Evolutionary conservation across 1,140 invertebrate genomes (phyloP), one percentile per base, ranked within the genome.

Genomic region (Bombus sibiricus): DNA sequence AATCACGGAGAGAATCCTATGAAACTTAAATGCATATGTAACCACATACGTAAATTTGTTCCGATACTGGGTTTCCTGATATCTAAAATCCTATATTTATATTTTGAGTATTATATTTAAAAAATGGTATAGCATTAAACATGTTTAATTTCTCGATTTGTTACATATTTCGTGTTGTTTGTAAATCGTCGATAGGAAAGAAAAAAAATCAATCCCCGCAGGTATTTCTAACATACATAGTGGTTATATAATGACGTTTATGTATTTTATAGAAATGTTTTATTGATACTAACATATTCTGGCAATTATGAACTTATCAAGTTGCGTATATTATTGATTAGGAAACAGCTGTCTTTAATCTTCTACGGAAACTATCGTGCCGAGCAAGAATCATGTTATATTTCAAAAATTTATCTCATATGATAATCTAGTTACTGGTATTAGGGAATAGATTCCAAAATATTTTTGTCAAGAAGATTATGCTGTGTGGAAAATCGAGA

Each of bases 241-340:
- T 39, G 74, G 18, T 84, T 62, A 53, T 79, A 41, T 66, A 76
- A 83, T 34, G 15, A 76, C 28, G 22, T 78, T 83, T 32, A 43
- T 73, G 53, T 69, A n/a, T 78, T 78, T 69, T 69, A 59, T 53
- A 71, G 37, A 71, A 78, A 39, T n/a, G 12, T 64, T 71, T 69
- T 59, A 71, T 73, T 18, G 12, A 62, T 66, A 59, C n/a, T 43
- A 34, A 34, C n/a, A 66, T 64, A 12, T 80, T 47, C 28, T 10
- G 76, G 15, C 64, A 34, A 79, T 79, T 41, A 41, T 79, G 37
- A 47, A 84, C 9, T 78, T 59, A 62, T n/a, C 47, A 15, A 53
- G 12, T 28, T 68, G 1, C 2, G 9, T 41, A 32, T 43, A 53
- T 1, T 57, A 47, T 37, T 28, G 28, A 77, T 68, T 15, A 78